Percentiles rank a stretch among this genome's conserved stretches.
These are phyloP conservation scores for Ganaspis brasiliensis DNA, from an alignment of 2,888 invertebrate species.

Conservation along the genomic window DNA sequence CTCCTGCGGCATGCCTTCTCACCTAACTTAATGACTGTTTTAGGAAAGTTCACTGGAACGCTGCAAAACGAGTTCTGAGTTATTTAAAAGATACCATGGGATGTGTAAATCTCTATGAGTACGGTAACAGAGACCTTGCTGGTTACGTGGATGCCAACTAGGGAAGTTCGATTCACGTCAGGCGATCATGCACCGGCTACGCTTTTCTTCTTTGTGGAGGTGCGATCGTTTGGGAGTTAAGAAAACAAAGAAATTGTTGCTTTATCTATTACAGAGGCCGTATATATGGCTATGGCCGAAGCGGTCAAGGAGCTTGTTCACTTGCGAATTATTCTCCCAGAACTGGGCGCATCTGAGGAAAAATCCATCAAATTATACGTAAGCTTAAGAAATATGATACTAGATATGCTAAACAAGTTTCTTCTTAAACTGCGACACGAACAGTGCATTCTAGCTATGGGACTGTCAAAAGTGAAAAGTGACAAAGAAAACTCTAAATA, in stretches of 20 bases:
- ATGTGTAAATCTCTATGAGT: slow-evolving; percentile 28
- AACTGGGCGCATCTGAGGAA: slow-evolving; percentile 8
- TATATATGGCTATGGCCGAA: slow-evolving; percentile 51
- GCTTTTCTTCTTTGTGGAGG: slow-evolving; percentile 23
- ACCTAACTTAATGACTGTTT: slow-evolving; percentile 52
- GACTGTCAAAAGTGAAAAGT: slow-evolving; percentile 1
- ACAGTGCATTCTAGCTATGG: slow-evolving; percentile 38
- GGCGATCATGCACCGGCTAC: slow-evolving; percentile 49
- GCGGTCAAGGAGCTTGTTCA: slow-evolving; percentile 45
- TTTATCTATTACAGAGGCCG: no score
- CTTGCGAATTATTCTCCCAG: slow-evolving; percentile 13
- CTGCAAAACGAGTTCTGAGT: slow-evolving; percentile 56
- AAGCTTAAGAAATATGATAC: slow-evolving; percentile 44
- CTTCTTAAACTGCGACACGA: not conserved
- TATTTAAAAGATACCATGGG: slow-evolving; percentile 55
- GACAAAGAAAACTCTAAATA: not conserved
- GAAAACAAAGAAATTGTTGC: no score
- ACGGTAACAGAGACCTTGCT: not conserved
- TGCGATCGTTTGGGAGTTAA: slow-evolving; percentile 45
- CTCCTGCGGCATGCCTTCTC: slow-evolving; percentile 54
- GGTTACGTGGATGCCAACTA: slow-evolving; percentile 35
- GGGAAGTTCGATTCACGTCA: not conserved
- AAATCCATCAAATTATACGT: slow-evolving; percentile 28
- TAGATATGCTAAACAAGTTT: slow-evolving; percentile 50
- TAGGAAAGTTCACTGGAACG: slow-evolving; percentile 54